A percentile compares a stretch with the other conserved stretches of the same genome.
Conservation (phyloP, 2,888 invertebrate species). For the Tetragonisca angustula region DNA sequence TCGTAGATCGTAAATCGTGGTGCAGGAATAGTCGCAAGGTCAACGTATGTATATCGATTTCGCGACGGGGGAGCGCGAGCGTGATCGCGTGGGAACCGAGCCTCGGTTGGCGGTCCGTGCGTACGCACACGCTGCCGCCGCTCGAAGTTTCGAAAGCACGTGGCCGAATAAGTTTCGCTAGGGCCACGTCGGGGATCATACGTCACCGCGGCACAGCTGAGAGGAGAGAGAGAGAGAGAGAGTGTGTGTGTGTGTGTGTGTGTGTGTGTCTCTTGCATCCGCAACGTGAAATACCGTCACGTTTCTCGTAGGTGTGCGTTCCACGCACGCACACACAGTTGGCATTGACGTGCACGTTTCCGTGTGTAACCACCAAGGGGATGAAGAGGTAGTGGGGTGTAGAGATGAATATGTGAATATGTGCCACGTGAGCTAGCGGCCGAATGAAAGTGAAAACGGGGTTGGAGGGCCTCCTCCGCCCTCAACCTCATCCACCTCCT, state of each 20-base stretch:
- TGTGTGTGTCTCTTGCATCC: conserved; percentile 64
- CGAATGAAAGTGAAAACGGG: conserved; percentile 80
- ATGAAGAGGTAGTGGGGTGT: conserved; percentile 54
- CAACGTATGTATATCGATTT: conserved; percentile 10
- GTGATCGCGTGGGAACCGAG: neutral
- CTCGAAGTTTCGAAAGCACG: conserved; percentile 56
- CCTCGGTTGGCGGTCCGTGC: neutral
- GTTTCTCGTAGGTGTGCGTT: conserved; percentile 26
- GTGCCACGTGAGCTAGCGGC: conserved; percentile 75
- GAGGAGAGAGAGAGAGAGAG: conserved; percentile 20
- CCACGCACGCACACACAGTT: neutral
- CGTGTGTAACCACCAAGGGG: conserved; percentile 55
- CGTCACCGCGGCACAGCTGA: conserved; percentile 75
- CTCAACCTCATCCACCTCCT: conserved; percentile 29
- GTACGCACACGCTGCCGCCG: conserved; percentile 19
- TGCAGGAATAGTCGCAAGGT: neutral
- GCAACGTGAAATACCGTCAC: conserved; percentile 62
- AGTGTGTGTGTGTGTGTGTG: too few relatives aligned
- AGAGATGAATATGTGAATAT: conserved; percentile 79
- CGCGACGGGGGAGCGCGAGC: neutral
- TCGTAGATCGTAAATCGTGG: neutral
- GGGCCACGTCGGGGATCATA: conserved; percentile 56
- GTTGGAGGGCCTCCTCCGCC: conserved; percentile 72
- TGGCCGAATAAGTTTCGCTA: conserved; percentile 73
- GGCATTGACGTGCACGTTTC: conserved; percentile 26